A percentile compares a stretch with the other conserved stretches of the same genome.
phyloP scores from a whole-genome alignment of 2,113 vertebrate genomes.

The Sander lucioperca region DNA sequence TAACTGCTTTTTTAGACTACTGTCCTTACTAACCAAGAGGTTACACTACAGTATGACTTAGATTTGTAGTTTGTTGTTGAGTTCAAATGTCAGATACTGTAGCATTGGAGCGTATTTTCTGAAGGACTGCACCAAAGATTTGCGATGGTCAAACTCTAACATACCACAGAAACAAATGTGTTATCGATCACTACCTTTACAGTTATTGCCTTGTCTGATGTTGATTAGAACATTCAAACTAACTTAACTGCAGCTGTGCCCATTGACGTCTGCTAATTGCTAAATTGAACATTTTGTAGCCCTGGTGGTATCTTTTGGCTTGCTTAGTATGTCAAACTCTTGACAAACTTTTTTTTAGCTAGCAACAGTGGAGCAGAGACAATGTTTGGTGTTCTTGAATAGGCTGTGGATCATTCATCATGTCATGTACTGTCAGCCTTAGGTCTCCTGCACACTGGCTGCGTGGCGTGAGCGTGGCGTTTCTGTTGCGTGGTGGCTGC shows the following conservation, averaged over 20 bases:
- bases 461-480: too few species aligned
- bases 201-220: background rate
- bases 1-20: background rate
- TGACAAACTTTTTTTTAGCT: too few species aligned
- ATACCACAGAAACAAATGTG: background rate
- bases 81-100: background rate
- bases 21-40: background rate
- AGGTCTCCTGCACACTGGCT: too few species aligned
- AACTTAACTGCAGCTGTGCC: background rate
- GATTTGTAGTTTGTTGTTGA: background rate
- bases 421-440: too few species aligned
- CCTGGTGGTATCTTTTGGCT: background rate
- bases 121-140: background rate
- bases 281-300: background rate
- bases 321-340: background rate
- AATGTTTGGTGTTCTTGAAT: too few species aligned
- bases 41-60: background rate
- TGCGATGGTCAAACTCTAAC: background rate
- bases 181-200: background rate
- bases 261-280: background rate
- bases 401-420: too few species aligned
- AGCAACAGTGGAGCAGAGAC: too few species aligned
- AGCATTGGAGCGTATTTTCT: background rate
- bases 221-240: background rate
- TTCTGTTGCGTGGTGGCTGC: too few species aligned